Conservation (phyloP, 37 sponge, comb jelly and placozoan genomes). For the Aphrocallistes beatrix region DNA sequence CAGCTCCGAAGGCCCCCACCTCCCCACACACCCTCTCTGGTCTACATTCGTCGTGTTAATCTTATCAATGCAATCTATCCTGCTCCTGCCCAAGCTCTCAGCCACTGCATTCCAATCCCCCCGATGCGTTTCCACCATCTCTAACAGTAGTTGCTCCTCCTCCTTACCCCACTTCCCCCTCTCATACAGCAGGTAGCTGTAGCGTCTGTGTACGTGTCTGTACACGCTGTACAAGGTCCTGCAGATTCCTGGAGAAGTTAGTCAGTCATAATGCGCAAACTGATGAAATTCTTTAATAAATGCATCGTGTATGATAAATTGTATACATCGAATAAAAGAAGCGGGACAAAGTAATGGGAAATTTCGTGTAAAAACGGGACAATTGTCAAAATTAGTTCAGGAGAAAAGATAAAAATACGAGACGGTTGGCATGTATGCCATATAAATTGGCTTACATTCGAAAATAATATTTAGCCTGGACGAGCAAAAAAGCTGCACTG, state of each 20-base stretch:
- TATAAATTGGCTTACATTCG: too few relatives aligned
- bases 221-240: not conserved
- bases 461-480: too few relatives aligned
- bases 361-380: too few relatives aligned
- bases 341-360: too few relatives aligned
- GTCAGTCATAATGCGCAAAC: not conserved
- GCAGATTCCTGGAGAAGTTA: not conserved
- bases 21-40: not conserved
- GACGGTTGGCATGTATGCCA: too few relatives aligned
- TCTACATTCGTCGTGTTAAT: not conserved
- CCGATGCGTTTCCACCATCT: not conserved
- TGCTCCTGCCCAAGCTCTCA: not conserved
- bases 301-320: too few relatives aligned
- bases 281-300: not conserved
- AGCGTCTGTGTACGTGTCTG: constrained; percentile 12
- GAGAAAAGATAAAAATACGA: too few relatives aligned
- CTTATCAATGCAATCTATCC: constrained; percentile 8
- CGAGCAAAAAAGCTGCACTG: too few relatives aligned
- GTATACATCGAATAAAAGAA: too few relatives aligned
- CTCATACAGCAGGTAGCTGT: not conserved
- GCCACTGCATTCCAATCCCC: not conserved
- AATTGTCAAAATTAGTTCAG: too few relatives aligned
- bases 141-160: not conserved
- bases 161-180: not conserved
- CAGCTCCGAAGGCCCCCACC: not conserved